Conservation (phyloP, 2,888 invertebrate species). For the Listrodromus nycthemerus region DNA sequence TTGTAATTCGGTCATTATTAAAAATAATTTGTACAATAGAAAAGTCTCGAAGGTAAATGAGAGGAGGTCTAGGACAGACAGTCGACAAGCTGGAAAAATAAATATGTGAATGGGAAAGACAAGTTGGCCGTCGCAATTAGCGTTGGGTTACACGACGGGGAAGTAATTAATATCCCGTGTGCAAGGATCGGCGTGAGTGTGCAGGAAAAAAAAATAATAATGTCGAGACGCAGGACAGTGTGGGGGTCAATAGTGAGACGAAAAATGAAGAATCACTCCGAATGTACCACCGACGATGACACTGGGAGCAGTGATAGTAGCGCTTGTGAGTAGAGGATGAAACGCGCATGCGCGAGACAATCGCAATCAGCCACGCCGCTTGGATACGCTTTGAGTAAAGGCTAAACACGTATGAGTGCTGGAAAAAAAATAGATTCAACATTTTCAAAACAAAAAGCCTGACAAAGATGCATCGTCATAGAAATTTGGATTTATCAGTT, state of each 20-base stretch:
- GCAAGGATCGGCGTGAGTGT: slow-evolving; percentile 27
- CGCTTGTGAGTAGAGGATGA: slow-evolving; percentile 56
- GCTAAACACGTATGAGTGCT: too few species aligned
- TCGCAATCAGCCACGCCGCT: background rate
- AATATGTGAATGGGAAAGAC: slow-evolving; percentile 14
- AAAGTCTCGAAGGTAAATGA: background rate
- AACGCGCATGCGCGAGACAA: slow-evolving; percentile 25
- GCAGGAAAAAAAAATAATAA: slow-evolving; percentile 19
- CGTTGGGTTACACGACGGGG: slow-evolving; percentile 44
- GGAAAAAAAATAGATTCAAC: too few species aligned
- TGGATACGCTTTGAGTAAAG: background rate
- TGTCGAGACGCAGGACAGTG: slow-evolving; percentile 82
- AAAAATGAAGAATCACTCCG: slow-evolving; percentile 79
- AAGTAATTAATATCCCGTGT: slow-evolving; percentile 52
- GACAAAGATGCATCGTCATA: too few species aligned
- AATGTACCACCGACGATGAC: slow-evolving; percentile 63
- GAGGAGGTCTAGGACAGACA: background rate
- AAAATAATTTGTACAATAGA: background rate
- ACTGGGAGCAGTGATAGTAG: slow-evolving; percentile 59
- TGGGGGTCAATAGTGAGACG: slow-evolving; percentile 84
- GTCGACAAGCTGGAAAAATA: background rate
- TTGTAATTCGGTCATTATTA: background rate
- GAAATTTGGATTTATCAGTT: too few species aligned
- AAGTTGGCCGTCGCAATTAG: slow-evolving; percentile 36
- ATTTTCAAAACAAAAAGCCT: too few species aligned